phyloP scores from a whole-genome alignment of 2,113 vertebrate genomes.

The Ochotona princeps region DNA sequence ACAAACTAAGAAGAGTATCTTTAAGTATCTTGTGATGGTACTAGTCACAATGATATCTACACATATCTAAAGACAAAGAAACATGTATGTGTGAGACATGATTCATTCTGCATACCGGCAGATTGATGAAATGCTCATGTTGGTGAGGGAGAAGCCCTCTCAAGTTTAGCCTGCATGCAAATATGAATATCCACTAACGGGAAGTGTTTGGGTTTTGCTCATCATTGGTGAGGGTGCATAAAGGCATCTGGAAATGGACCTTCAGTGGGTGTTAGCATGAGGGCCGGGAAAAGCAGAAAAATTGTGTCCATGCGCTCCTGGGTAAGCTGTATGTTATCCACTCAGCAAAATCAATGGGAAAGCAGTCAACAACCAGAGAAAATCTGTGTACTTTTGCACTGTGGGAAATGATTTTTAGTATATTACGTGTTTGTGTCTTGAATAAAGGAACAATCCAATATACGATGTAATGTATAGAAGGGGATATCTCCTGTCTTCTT shows the following conservation, averaged over 20 bases:
- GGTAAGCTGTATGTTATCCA: not conserved
- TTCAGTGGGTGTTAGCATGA: not conserved
- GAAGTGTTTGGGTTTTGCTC: constrained; percentile 13
- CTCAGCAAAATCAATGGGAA: not conserved
- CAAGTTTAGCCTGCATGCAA: not conserved
- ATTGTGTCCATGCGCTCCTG: not conserved
- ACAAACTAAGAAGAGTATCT: not conserved
- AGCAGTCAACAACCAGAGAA: not conserved
- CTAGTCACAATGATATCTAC: not conserved
- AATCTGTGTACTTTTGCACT: not conserved
- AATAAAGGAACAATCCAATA: constrained; percentile 29
- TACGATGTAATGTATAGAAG: not conserved
- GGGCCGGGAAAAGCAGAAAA: not conserved
- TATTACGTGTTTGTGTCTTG: constrained; percentile 16
- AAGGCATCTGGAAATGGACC: not conserved
- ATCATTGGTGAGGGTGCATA: not conserved
- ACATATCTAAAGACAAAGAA: not conserved
- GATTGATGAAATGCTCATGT: not conserved
- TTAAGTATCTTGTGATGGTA: not conserved
- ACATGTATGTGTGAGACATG: not conserved
- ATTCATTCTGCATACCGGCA: not conserved
- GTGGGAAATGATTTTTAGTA: not conserved
- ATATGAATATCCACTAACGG: not conserved
- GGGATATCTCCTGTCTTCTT: not conserved
- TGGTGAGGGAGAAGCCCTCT: not conserved